These are phyloP conservation scores for Microcebus lehilahytsara DNA, from an alignment of 2,113 vertebrate genomes.

Conservation along the genomic window DNA sequence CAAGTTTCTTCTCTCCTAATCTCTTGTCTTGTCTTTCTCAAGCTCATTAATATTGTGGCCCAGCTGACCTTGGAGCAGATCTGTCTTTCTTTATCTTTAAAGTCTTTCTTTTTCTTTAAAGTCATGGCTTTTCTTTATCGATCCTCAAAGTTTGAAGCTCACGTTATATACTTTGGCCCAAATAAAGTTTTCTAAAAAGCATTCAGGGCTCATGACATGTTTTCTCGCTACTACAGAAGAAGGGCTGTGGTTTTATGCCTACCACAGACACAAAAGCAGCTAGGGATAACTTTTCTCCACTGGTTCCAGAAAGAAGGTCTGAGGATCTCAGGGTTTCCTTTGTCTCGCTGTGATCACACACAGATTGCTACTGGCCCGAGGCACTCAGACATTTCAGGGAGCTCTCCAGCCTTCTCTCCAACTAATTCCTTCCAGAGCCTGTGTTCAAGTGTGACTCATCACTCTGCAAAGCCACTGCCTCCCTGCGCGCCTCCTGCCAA, in stretches of 20 bases:
- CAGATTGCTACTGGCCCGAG: background rate
- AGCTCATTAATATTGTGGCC: background rate
- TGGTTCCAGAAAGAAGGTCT: background rate
- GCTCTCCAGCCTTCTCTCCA: conserved; percentile 46
- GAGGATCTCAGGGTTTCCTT: background rate
- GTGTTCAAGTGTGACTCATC: conserved; percentile 61
- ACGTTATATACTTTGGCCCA: background rate
- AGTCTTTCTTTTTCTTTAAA: background rate
- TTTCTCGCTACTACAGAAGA: background rate
- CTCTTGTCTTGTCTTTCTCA: background rate
- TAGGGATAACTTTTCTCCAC: background rate
- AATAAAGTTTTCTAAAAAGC: background rate
- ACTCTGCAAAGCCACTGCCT: conserved; percentile 23
- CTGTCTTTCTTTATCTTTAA: background rate
- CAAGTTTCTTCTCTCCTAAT: background rate
- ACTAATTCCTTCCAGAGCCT: conserved; percentile 65
- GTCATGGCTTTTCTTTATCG: background rate
- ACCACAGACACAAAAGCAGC: background rate
- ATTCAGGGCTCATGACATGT: background rate
- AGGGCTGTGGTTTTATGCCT: background rate
- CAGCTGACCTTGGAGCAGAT: background rate
- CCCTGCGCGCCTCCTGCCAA: conserved; percentile 43
- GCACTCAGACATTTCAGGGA: conserved; percentile 41
- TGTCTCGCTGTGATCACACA: background rate
- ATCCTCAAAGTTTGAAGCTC: background rate